Base-by-base conservation (phyloP, 2,113 vertebrate genomes). In the Rhinogobius similis region DNA sequence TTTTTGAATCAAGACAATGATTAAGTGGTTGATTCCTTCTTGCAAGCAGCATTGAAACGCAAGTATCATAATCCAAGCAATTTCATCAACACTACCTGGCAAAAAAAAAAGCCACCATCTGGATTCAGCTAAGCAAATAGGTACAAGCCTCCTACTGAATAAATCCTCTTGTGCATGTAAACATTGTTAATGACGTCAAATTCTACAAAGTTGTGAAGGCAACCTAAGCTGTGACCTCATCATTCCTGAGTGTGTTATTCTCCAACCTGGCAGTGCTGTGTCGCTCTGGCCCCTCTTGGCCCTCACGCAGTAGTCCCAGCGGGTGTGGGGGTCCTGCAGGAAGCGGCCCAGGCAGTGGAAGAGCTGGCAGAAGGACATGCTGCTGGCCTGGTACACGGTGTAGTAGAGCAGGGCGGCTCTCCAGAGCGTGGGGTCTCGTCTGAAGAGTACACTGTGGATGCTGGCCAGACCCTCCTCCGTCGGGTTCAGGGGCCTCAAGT, bases 271-370 rank as follows among this genome's bases (percentile, higher is more conserved):
- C 0, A 92, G 90, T 0, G 95, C 92, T 1, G 97, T 98, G 74
- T 98, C 93, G 0, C 89, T 94, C 94, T 95, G 96, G 14, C 97
- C 96, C n/a, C 96, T 93, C 90, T 98, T 98, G 86, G 97, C 96
- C 59, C 97, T 92, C 3, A 98, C 95, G 0, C 97, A 98, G 82
- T 98, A 98, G 84, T 97, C 96, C 97, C 96, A 98, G 73, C 97
- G 92, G 0, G 97, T 98, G 36, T 86, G 93, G 70, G 96, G 95
- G 73, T 98, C 95, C 71, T 92, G 93, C 53, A 98, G 92, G 65
- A 98, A 98, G 52, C 72, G 93, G 2, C 94, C 94, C 48, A 98
- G 91, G 0, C 94, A 88, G 65, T 84, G 89, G 86, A 98, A 98
- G 59, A 98, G 95, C 72, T 95, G 91, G 0, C 90, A 82, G 75